Percentiles rank a stretch among this genome's conserved stretches.
Evolutionary conservation across 1,140 invertebrate species (phyloP).

Genomic region (Zaprionus inermis): DNA sequence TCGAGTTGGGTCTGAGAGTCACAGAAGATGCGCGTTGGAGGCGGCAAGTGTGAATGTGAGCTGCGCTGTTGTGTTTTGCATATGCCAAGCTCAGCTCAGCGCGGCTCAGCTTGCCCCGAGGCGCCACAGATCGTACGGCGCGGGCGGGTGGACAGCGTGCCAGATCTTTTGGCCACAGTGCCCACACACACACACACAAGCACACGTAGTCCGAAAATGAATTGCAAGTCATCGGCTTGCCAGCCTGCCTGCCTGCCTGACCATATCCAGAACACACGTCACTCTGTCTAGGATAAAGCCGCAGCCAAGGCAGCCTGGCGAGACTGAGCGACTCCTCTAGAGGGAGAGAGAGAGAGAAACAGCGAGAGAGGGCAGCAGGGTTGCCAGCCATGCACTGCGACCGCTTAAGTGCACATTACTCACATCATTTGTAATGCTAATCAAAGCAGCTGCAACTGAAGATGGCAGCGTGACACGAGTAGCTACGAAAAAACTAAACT

Average conservation of each 20-base stretch:
- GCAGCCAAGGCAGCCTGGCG: constrained; percentile 3
- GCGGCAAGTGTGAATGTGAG: constrained; percentile 74
- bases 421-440: constrained; percentile 82
- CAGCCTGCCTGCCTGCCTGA: constrained; percentile 26
- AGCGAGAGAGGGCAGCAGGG: constrained; percentile 17
- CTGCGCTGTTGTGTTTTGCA: constrained; percentile 46
- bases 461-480: constrained; percentile 15
- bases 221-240: constrained; percentile 75
- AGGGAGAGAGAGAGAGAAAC: not conserved
- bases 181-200: constrained; percentile 22
- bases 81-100: constrained; percentile 28
- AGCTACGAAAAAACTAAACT: not conserved
- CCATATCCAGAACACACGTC: constrained; percentile 81
- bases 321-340: constrained; percentile 18
- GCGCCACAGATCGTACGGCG: constrained; percentile 38
- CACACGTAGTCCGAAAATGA: constrained; percentile 64
- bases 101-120: constrained; percentile 12
- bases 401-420: constrained; percentile 82
- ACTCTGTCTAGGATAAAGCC: constrained; percentile 81
- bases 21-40: constrained; percentile 28
- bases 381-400: constrained; percentile 36
- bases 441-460: constrained; percentile 58
- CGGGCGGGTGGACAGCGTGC: constrained; percentile 3
- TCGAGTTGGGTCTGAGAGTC: not conserved
- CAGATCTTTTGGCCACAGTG: constrained; percentile 40